Conservation (phyloP, 1,140 invertebrate species). For the Metopolophium dirhodum region DNA sequence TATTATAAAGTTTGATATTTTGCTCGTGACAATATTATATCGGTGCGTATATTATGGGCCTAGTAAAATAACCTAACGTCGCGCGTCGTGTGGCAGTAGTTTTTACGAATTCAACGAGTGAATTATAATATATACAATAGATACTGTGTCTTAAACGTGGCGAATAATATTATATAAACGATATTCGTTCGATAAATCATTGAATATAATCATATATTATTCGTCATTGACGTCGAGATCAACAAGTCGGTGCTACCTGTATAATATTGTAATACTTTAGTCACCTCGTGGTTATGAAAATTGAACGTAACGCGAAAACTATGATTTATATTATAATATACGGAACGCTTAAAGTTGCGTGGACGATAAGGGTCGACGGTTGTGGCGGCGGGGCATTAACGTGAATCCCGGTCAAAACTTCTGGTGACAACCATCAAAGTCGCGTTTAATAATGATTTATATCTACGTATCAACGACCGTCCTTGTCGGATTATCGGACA, state of each 20-base stretch:
- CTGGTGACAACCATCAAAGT: background rate
- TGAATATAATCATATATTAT: background rate
- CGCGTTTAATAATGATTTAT: background rate
- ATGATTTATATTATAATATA: background rate
- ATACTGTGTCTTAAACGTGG: no score
- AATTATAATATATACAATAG: no score
- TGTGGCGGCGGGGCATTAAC: background rate
- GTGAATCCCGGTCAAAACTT: background rate
- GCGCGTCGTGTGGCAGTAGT: no score
- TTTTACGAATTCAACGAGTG: no score
- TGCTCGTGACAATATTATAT: background rate
- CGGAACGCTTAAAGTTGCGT: background rate
- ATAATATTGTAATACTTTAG: background rate
- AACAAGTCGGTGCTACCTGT: background rate
- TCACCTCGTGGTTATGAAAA: background rate
- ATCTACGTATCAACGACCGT: background rate
- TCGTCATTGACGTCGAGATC: background rate
- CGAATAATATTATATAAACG: background rate
- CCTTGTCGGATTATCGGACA: background rate
- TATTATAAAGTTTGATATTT: background rate
- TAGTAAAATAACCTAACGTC: no score
- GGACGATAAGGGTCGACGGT: background rate
- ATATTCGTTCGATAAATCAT: background rate
- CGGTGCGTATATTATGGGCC: no score
- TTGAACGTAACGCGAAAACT: background rate